Evolutionary conservation across 1,140 invertebrate genomes (phyloP), one percentile per base, ranked within the genome.

Genomic region (Brachionus plicatilis): DNA sequence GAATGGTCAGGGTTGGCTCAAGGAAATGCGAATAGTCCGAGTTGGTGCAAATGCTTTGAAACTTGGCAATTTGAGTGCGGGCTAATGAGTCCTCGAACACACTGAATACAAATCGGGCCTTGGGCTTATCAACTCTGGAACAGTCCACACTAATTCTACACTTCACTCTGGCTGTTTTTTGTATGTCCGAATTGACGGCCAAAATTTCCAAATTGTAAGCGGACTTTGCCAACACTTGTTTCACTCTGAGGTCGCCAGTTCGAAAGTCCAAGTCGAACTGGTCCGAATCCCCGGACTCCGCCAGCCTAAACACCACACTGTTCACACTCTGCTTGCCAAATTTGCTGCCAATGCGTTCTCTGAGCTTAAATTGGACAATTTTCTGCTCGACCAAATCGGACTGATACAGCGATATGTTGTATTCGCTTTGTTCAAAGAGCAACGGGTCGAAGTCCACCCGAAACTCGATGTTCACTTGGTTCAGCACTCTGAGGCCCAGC

Each of bases 401-500:
- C 43, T 60, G n/a, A 65, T 29, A 12, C 33, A 82, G 14, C 17
- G 56, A 11, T 11, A 82, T 45, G 6, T 20, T 60, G 53, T 82
- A 82, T 9, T 82, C 53, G 50, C 29, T 14, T 17, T 33, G 8
- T 65, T 82, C 79, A 56, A 82, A 82, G 24, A 82, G 27, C 33
- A 82, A 65, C 5, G 79, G 79, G 41, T 82, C 79, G 29, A 82
- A 82, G 43, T 82, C 79, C n/a, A 65, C 45, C 24, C 79, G n/a
- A 43, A 82, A 68, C 41, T 82, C 79, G 11, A 82, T 24, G 43
- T 68, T 82, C 11, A 76, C 1, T 53, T 76, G 43, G n/a, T 47
- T 50, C 17, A 76, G 29, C 24, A 76, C 43, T 50, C 70, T 75
- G 7, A 80, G 27, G 8, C 50, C 29, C 1, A 37, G 17, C 8